These are phyloP conservation scores for Pseudomyrmex gracilis DNA, from an alignment of 1,140 invertebrate species.

Conservation along the genomic window DNA sequence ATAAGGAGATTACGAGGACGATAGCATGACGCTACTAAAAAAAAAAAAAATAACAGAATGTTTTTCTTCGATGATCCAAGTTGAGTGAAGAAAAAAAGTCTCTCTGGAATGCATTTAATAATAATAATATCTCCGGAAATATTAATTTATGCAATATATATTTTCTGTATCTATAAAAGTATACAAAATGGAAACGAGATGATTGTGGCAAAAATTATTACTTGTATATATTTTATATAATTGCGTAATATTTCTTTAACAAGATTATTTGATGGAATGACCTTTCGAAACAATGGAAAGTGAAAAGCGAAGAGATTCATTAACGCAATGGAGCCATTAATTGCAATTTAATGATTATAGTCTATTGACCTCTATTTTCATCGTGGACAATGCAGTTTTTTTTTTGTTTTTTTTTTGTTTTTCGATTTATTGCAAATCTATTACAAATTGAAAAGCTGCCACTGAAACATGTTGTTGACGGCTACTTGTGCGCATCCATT, in stretches of 20 bases:
- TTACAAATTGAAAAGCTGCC: slow-evolving; percentile 43
- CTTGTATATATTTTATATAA: not conserved
- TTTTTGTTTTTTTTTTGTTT: too few relatives aligned
- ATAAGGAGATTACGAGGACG: slow-evolving; percentile 23
- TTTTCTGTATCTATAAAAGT: too few relatives aligned
- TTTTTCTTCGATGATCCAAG: not conserved
- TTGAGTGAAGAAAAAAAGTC: too few relatives aligned
- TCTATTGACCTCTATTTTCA: slow-evolving; percentile 23
- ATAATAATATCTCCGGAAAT: not conserved
- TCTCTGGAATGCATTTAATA: too few relatives aligned
- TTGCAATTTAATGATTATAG: slow-evolving; percentile 43
- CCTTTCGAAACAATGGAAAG: not conserved
- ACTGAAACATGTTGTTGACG: slow-evolving; percentile 39
- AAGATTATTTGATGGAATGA: slow-evolving; percentile 6
- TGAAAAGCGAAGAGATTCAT: slow-evolving; percentile 7
- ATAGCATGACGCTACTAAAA: not conserved
- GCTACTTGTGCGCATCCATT: slow-evolving; percentile 50
- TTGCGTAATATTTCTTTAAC: not conserved
- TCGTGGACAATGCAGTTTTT: slow-evolving; percentile 5
- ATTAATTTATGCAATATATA: too few relatives aligned
- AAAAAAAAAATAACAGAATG: not conserved
- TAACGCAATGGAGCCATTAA: not conserved
- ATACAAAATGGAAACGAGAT: too few relatives aligned
- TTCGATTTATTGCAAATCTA: slow-evolving; percentile 39
- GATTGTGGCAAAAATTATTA: not conserved